Evolutionary conservation across 2,888 invertebrate genomes (phyloP).

Genomic region (Diploptera punctata): DNA sequence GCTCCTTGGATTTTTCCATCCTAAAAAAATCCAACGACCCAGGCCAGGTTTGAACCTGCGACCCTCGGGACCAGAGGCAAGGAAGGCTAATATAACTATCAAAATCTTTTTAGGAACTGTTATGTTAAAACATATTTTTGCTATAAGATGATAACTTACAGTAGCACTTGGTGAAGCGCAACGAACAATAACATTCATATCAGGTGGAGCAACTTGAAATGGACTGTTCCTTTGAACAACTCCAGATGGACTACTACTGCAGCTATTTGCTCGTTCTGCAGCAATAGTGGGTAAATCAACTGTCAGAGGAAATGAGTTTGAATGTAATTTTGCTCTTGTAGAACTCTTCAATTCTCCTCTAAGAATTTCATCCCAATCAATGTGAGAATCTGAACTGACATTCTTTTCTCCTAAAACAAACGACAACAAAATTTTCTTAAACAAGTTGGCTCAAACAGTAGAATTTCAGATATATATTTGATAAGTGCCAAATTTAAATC

Average conservation of each 20-base stretch:
- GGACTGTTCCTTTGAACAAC: conserved; percentile 55
- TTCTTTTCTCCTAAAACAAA: background rate
- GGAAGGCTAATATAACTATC: no score
- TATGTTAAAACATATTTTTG: no score
- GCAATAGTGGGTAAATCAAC: conserved; percentile 55
- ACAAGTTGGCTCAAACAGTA: no score
- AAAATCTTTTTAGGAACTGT: no score
- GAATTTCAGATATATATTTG: no score
- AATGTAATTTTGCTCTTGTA: conserved; percentile 42
- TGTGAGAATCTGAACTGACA: background rate
- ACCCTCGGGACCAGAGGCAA: no score
- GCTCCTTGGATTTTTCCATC: no score
- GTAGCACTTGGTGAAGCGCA: conserved; percentile 53
- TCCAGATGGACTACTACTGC: conserved; percentile 44
- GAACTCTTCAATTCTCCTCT: background rate
- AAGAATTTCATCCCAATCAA: conserved; percentile 38
- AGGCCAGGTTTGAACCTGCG: no score
- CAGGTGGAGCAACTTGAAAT: conserved; percentile 55
- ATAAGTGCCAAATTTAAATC: no score
- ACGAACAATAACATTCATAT: conserved; percentile 57
- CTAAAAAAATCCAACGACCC: no score
- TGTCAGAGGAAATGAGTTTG: conserved; percentile 51
- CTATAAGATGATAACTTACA: no score
- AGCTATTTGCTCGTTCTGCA: conserved; percentile 47
- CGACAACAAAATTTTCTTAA: background rate